Percentiles rank a stretch among this genome's conserved stretches.
These are phyloP conservation scores for Nasonia giraulti DNA, from an alignment of 1,140 invertebrate genomes.

Conservation along the genomic window DNA sequence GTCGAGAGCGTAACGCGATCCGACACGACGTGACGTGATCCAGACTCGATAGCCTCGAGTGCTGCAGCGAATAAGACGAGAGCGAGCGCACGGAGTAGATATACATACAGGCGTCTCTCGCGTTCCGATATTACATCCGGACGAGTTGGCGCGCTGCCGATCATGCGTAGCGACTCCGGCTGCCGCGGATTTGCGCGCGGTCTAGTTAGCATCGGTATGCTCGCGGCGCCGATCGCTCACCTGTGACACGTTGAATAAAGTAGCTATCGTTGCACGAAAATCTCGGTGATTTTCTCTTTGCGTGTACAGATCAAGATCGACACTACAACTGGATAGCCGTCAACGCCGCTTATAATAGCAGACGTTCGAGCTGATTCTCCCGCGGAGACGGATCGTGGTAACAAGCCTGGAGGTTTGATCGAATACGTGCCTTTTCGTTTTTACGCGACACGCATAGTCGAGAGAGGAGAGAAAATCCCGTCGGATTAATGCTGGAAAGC, in stretches of 20 bases:
- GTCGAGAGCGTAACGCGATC: constrained; percentile 73
- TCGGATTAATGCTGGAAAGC: not conserved
- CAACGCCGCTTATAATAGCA: constrained; percentile 26
- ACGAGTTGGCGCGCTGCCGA: constrained; percentile 15
- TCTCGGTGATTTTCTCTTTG: not conserved
- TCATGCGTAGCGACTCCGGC: constrained; percentile 26
- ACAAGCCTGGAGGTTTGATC: not conserved
- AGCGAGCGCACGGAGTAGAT: not conserved
- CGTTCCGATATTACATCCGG: constrained; percentile 19
- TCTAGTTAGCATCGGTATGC: not conserved
- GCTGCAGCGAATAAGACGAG: constrained; percentile 38
- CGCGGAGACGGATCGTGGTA: not conserved
- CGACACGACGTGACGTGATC: constrained; percentile 71
- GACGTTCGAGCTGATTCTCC: constrained; percentile 4
- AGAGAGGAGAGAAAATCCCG: not conserved
- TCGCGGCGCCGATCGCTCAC: constrained; percentile 24
- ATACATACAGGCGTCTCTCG: not conserved
- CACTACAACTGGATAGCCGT: not conserved
- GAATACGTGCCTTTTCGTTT: not conserved
- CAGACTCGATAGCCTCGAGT: constrained; percentile 64
- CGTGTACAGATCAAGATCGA: constrained; percentile 20
- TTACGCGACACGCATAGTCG: not conserved
- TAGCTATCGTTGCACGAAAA: constrained; percentile 24
- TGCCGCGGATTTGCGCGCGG: constrained; percentile 18
- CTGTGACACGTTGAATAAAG: not conserved